Percentiles rank a stretch among this genome's conserved stretches.
Conservation (phyloP, 1,140 invertebrate genomes). For the Oncopodura yosiiana region DNA sequence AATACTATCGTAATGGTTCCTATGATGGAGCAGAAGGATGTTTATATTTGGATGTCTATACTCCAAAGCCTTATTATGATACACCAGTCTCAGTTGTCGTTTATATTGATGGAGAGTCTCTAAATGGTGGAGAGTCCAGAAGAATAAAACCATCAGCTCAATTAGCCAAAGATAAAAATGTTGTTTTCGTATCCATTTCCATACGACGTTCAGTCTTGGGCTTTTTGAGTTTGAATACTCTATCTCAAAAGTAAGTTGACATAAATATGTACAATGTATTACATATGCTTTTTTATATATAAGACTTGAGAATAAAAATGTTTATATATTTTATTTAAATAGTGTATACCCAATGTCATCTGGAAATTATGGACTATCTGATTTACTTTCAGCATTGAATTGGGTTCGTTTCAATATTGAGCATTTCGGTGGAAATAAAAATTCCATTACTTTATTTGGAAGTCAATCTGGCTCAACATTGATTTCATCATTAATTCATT, state of each 20-base stretch:
- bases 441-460: slow-evolving; percentile 64
- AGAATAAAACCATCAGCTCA: slow-evolving; percentile 51
- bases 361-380: slow-evolving; percentile 77
- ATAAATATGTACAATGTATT: too few relatives aligned
- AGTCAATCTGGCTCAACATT: slow-evolving; percentile 68
- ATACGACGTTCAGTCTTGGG: slow-evolving; percentile 67
- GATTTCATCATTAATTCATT: slow-evolving; percentile 55
- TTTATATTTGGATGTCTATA: slow-evolving; percentile 60
- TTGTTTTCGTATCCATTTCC: slow-evolving; percentile 72
- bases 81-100: slow-evolving; percentile 68
- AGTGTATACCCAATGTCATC: slow-evolving; percentile 59
- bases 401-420: slow-evolving; percentile 73
- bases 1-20: slow-evolving; percentile 53
- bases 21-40: slow-evolving; percentile 65
- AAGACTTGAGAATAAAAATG: too few relatives aligned
- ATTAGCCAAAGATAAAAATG: slow-evolving; percentile 59
- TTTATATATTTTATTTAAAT: background rate
- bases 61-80: slow-evolving; percentile 50
- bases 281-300: too few relatives aligned
- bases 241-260: slow-evolving; percentile 50
- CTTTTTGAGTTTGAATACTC: slow-evolving; percentile 59
- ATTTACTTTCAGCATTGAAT: slow-evolving; percentile 61
- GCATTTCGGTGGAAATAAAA: slow-evolving; percentile 68
- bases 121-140: slow-evolving; percentile 49
- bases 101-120: slow-evolving; percentile 62